Conservation (phyloP, 2,113 vertebrate species). For the Rostratula benghalensis region DNA sequence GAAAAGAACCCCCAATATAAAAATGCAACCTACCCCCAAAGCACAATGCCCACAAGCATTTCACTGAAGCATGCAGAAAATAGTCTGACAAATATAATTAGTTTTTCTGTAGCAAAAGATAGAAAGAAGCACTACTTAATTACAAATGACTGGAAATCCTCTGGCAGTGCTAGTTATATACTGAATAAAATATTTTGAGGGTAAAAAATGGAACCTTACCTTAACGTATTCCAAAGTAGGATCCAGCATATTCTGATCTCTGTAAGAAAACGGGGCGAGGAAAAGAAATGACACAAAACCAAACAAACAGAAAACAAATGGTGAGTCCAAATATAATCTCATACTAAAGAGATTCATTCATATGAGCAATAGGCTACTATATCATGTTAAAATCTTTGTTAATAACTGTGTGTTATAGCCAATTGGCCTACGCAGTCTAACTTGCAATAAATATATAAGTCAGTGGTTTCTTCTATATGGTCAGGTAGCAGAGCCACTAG, state of each 20-base stretch:
- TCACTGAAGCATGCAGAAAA: not conserved
- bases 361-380: not conserved
- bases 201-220: constrained; percentile 73
- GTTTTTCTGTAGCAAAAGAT: not conserved
- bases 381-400: not conserved
- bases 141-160: not conserved
- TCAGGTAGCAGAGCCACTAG: not conserved
- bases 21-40: not conserved
- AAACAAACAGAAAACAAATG: not conserved
- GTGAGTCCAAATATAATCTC: constrained; percentile 23
- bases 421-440: not conserved
- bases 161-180: not conserved
- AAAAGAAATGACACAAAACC: not conserved
- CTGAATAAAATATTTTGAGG: not conserved
- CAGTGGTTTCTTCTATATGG: not conserved
- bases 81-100: not conserved
- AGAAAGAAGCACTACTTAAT: not conserved
- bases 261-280: constrained; percentile 26
- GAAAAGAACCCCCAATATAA: not conserved
- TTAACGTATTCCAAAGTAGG: constrained; percentile 84
- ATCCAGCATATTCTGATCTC: constrained; percentile 78
- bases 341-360: not conserved
- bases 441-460: not conserved
- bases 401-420: not conserved
- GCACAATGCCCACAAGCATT: not conserved